Conservation (phyloP, 2,113 vertebrate species). For the Mohoua ochrocephala region DNA sequence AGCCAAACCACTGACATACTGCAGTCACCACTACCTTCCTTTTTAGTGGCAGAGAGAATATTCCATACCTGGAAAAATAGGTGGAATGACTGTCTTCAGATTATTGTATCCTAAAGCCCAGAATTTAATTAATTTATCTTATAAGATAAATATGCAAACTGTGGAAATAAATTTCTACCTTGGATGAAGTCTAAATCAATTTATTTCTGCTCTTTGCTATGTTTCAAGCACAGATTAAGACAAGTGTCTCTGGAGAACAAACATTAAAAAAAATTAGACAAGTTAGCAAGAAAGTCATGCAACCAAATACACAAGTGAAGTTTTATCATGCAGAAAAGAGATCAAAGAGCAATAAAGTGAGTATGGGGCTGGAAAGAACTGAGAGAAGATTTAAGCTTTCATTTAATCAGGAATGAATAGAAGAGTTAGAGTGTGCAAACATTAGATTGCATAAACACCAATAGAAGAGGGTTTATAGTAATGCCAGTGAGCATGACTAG, state of each 20-base stretch:
- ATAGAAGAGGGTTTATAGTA: constrained; percentile 17
- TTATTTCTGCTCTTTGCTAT: background rate
- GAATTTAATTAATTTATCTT: background rate
- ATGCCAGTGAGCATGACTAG: constrained; percentile 10
- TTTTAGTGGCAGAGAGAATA: background rate
- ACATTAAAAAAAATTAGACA: background rate
- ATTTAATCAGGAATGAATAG: constrained; percentile 25
- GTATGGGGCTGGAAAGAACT: constrained; percentile 29
- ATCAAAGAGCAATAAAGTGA: constrained; percentile 45
- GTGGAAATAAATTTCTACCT: background rate
- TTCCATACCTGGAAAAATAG: background rate
- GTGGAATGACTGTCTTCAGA: background rate
- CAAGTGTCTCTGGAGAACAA: background rate
- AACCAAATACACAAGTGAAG: constrained; percentile 3
- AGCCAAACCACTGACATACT: background rate
- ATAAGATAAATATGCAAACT: background rate
- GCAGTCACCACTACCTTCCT: background rate
- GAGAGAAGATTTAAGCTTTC: constrained; percentile 29
- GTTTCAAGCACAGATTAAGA: background rate
- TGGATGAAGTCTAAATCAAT: background rate
- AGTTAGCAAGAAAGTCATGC: background rate
- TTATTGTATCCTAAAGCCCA: background rate
- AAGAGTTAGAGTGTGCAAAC: constrained; percentile 28
- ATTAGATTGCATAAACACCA: constrained; percentile 24
- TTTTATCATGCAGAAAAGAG: constrained; percentile 38